Base-by-base conservation (phyloP, 2,888 invertebrate species). In the Phengaris arion region DNA sequence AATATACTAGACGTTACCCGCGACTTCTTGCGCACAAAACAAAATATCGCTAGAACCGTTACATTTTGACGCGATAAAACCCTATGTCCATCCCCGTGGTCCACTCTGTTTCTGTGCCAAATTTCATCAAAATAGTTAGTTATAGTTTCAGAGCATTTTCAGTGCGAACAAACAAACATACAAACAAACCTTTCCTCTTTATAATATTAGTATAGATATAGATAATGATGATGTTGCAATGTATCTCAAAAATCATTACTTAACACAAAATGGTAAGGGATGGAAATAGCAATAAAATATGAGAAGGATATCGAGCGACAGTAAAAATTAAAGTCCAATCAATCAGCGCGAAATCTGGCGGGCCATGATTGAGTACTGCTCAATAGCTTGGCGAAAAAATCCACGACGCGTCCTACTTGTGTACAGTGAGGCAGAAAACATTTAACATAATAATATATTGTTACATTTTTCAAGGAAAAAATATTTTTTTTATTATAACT, bases 301-400 rank as follows among this genome's bases (percentile, higher is more conserved):
- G 68, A 46, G 57, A 75, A 70, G 75, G 55, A 75, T 76, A 74
- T 74, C 57, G 69, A 74, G 74, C 78, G 70, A 59, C 57, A 48
- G 70, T 70, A 59, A 78, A 85, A 85, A 88, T 87, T 86, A 87
- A 86, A 85, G 82, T 84, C 82, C 78, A 83, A 87, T 89, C 87
- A 89, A 88, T 88, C 89, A 86, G 82, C 79, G 80, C 77, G 78
- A 84, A 86, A 85, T 87, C 87, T 87, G 84, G 82, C 82, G 81
- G 80, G 81, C 82, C 80, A 82, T 84, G 85, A 86, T 85, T 84
- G 86, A 86, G 83, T 82, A 82, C 80, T 82, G 76, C 76, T 83
- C 82, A 84, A 85, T 85, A 84, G 82, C 80, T 84, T 81, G 79
- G 78, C 78, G 80, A 75, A 83, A 85, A 85, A 86, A 82, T 76